Conservation (phyloP, 2,888 invertebrate species). For the Spisula subtruncata region DNA sequence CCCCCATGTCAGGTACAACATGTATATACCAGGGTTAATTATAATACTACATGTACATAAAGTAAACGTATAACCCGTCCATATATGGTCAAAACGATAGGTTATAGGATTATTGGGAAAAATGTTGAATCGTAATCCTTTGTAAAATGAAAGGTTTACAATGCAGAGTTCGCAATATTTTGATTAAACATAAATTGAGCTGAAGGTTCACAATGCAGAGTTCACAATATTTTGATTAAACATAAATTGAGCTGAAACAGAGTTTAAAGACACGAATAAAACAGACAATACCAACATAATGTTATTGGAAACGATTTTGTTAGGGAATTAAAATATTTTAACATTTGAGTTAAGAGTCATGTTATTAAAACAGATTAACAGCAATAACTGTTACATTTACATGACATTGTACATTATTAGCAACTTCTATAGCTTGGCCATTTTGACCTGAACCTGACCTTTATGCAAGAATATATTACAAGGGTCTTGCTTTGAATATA, state of each 20-base stretch:
- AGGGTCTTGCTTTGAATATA: too few species aligned
- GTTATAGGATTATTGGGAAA: constrained; percentile 12
- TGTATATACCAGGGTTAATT: neutral
- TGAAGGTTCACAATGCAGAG: neutral
- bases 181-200: neutral
- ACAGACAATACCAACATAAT: neutral
- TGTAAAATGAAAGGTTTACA: constrained; percentile 4
- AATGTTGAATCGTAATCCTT: neutral
- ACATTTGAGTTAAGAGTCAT: neutral
- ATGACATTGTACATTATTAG: too few species aligned
- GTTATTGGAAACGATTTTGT: neutral
- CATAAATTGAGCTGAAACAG: neutral
- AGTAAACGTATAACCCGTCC: neutral
- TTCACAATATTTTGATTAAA: neutral
- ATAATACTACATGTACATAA: neutral
- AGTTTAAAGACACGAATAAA: neutral
- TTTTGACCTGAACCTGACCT: too few species aligned
- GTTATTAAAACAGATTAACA: neutral
- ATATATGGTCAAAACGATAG: constrained; percentile 18
- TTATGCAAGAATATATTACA: too few species aligned
- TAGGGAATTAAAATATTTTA: neutral
- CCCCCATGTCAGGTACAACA: neutral
- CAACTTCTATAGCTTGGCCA: too few species aligned
- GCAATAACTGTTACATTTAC: too few species aligned
- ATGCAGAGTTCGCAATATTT: neutral